A percentile compares a stretch with the other conserved stretches of the same genome.
These are phyloP conservation scores for Calliopum simillimum DNA, from an alignment of 2,888 invertebrate species.

Conservation along the genomic window DNA sequence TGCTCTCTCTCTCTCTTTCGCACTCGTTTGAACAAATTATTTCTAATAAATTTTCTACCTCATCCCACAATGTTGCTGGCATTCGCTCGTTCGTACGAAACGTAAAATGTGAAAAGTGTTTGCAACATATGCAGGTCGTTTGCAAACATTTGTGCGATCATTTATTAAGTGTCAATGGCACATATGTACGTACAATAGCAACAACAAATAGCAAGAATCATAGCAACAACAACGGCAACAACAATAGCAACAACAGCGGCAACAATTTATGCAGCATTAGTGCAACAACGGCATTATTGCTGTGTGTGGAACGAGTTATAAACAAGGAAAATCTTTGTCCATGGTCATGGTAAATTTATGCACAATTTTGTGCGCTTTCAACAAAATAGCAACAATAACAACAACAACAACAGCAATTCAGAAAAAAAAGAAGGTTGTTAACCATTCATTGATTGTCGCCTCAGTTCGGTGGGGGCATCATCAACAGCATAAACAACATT, in stretches of 20 bases:
- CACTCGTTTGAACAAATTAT: too few relatives aligned
- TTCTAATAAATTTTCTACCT: too few relatives aligned
- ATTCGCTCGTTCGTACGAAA: too few relatives aligned
- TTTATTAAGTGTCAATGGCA: conserved; percentile 66
- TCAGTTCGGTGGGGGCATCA: conserved; percentile 1
- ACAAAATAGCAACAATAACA: conserved; percentile 44
- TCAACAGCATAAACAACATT: background rate
- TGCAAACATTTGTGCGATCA: conserved; percentile 63
- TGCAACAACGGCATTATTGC: background rate
- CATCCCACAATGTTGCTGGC: too few relatives aligned
- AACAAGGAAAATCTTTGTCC: conserved; percentile 51
- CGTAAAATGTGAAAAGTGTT: conserved; percentile 9
- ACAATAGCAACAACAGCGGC: background rate
- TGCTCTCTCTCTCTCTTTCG: too few relatives aligned
- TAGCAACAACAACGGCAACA: conserved; percentile 10
- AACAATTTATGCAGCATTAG: conserved; percentile 5
- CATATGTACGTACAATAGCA: conserved; percentile 20
- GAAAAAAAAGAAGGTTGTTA: background rate
- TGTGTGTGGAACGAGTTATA: background rate
- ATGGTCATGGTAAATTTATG: conserved; percentile 63
- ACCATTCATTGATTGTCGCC: conserved; percentile 30
- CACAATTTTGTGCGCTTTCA: conserved; percentile 63
- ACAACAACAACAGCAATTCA: conserved; percentile 17
- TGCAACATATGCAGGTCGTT: conserved; percentile 38
- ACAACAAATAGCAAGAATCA: conserved; percentile 17